A percentile compares a stretch with the other conserved stretches of the same genome.
Evolutionary conservation across 2,113 vertebrate genomes (phyloP).

Genomic region (Ammodytes dubius): DNA sequence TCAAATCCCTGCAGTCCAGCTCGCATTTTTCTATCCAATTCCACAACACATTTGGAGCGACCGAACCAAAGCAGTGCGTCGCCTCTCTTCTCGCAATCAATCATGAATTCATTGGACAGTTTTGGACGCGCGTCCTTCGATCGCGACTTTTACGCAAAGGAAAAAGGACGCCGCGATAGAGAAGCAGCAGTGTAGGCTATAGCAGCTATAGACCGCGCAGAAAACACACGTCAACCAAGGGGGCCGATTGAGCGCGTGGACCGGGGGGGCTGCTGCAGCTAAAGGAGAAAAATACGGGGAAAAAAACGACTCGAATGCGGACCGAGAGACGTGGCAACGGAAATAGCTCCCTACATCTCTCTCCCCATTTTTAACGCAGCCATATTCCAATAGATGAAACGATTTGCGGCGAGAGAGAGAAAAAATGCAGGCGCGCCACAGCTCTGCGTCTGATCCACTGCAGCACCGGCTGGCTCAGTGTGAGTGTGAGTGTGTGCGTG

Average conservation of each 20-base stretch:
- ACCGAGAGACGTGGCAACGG: conserved; percentile 8
- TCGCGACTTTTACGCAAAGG: conserved; percentile 55
- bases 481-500: conserved; percentile 1
- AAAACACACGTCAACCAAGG: not conserved
- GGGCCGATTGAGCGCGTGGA: conserved; percentile 7
- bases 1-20: not conserved
- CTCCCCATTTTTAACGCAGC: conserved; percentile 27
- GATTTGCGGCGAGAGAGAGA: conserved; percentile 34
- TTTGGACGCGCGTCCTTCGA: not conserved
- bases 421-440: conserved; percentile 49
- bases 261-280: not conserved
- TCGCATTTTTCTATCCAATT: not conserved
- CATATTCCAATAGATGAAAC: conserved; percentile 55
- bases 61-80: not conserved
- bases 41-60: not conserved
- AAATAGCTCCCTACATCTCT: conserved; percentile 31
- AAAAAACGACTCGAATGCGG: not conserved
- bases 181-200: not conserved
- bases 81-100: not conserved
- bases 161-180: conserved; percentile 15
- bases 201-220: conserved; percentile 9
- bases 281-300: not conserved
- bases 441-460: conserved; percentile 77
- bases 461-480: conserved; percentile 63
- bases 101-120: not conserved